Evolutionary conservation across 37 sponge, comb jelly and placozoan genomes (phyloP), one percentile per base, ranked within the genome.

Genomic region (Bolinopsis microptera): DNA sequence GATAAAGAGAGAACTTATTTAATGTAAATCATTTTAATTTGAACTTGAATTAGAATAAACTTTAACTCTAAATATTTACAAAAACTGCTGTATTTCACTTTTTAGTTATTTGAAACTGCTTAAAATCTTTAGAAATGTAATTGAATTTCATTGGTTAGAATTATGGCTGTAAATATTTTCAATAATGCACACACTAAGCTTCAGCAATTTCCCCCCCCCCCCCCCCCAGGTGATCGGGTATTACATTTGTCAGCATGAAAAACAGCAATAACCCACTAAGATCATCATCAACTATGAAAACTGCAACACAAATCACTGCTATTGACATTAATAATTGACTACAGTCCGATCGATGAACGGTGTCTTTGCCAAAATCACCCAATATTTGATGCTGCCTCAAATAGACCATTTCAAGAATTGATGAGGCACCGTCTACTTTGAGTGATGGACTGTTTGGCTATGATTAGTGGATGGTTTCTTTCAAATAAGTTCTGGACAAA

Each of bases 251-350:
- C n/a, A n/a, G n/a, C 61, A 86, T 13, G 39, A 86, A 86, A 0
- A 26, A 25, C 5, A 28, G 25, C 1, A 86, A 23, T 22, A 36
- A 28, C 61, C 39, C 90, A 86, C 61, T 86, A 0, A 86, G 48
- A 86, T 39, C 36, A 41, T 39, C 41, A 41, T 86, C 90, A 41
- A 86, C 35, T 22, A 86, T 39, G 48, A 86, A 86, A 21, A 86
- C 90, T 22, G 90, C 90, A 13, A 86, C 90, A 86, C 90, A 86
- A 41, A 86, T 86, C 9, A 86, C 90, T 23, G 90, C 25, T 0
- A 86, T 41, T 0, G 90, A 39, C 35, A 86, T 22, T 5, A 86
- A 9, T 36, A 86, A n/a, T 41, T 41, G 61, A 86, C 39, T 38
- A 86, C 90, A 41, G 61, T 48, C 61, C 1, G 61, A 18, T 13